Base-by-base conservation (phyloP, 2,797 vertebrate genomes). In the Streptopelia turtur region DNA sequence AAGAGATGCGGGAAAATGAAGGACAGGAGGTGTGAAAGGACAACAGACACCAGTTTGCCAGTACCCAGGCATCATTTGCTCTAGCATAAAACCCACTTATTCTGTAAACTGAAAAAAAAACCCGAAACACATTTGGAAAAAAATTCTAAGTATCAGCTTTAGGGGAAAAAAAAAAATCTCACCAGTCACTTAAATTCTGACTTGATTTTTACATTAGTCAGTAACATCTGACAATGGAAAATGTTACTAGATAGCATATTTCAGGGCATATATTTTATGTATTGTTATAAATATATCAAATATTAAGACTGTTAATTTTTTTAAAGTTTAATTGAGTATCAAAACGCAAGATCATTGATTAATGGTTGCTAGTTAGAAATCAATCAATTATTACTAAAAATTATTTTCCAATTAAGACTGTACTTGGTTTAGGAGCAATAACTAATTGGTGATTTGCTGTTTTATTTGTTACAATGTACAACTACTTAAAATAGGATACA, bases 361-460 rank as follows among this genome's bases (percentile, higher is more conserved):
- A 93, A 85, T 28, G 41, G 64, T 31, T 83, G 60, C 70, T 63
- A 74, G 78, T 78, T 57, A 89, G 79, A 21, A 83, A 92, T 93
- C 75, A 89, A 91, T 91, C 85, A 93, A 89, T 84, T 87, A 96
- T 89, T 92, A 70, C 71, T 37, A 77, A 88, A 96, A 94, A 89
- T 94, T 6, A 94, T 30, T 74, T 95, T 87, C 88, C 90, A 94
- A 94, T 94, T 95, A 94, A 72, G 75, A 61, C n/a, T 25, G 57
- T 39, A 81, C 82, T 2, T 71, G 66, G 90, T 90, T 82, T 94
- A 90, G 92, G 56, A 83, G 86, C 6, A 79, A 90, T 77, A 74
- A 45, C 78, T 95, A 95, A 96, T 94, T 96, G 94, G 85, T 87
- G 91, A 96, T 96, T 94, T 96, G 80, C 70, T 60, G 60, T 82